These are phyloP conservation scores for Cynaeus angustus DNA, from an alignment of 2,888 invertebrate species.

Conservation along the genomic window DNA sequence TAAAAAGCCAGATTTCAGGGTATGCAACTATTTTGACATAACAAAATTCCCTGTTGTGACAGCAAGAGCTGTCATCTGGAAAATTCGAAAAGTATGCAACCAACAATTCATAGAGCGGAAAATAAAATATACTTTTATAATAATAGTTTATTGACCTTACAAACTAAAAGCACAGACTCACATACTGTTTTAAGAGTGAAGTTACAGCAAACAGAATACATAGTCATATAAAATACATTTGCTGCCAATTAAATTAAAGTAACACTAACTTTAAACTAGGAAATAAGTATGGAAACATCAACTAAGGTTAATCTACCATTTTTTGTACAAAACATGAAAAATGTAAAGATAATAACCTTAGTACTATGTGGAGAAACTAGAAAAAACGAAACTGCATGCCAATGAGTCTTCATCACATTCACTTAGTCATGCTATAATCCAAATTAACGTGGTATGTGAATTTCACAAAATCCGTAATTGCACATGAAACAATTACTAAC, in stretches of 20 bases:
- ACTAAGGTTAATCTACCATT: slow-evolving; percentile 56
- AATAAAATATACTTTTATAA: slow-evolving; percentile 43
- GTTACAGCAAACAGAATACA: slow-evolving; percentile 62
- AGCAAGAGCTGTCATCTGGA: slow-evolving; percentile 16
- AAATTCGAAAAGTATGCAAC: slow-evolving; percentile 14
- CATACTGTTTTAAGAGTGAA: slow-evolving; percentile 62
- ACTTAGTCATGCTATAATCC: slow-evolving; percentile 31
- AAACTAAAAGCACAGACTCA: slow-evolving; percentile 67
- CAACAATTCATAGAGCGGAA: background rate
- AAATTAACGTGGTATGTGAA: slow-evolving; percentile 15
- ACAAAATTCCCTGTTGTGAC: slow-evolving; percentile 28
- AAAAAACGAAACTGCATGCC: slow-evolving; percentile 20
- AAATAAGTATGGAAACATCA: slow-evolving; percentile 58
- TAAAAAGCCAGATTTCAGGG: slow-evolving; percentile 63
- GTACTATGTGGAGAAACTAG: slow-evolving; percentile 40
- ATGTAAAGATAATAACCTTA: slow-evolving; percentile 54
- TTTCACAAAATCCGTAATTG: slow-evolving; percentile 54
- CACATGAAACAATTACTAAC: slow-evolving; percentile 60
- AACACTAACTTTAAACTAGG: slow-evolving; percentile 61
- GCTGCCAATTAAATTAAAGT: slow-evolving; percentile 59
- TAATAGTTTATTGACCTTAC: slow-evolving; percentile 66
- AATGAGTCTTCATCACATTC: slow-evolving; percentile 43
- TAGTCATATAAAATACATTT: slow-evolving; percentile 53
- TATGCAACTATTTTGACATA: slow-evolving; percentile 52
- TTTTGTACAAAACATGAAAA: slow-evolving; percentile 54